Conservation (phyloP, 2,888 invertebrate species). For the Sesia bembeciformis region DNA sequence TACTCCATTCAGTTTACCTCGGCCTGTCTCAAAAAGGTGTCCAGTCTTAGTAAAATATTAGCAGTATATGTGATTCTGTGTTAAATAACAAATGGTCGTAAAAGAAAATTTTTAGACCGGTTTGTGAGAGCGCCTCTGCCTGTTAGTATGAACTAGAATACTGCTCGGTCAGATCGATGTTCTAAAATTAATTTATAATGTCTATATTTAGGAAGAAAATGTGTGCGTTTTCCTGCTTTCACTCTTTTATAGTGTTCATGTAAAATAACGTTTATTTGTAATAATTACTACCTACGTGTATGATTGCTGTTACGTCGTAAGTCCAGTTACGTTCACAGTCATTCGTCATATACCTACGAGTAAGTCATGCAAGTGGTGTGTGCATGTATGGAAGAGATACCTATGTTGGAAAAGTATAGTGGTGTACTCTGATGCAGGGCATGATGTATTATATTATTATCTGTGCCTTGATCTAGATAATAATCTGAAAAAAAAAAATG, state of each 20-base stretch:
- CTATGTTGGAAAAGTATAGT: conserved; percentile 23
- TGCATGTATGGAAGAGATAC: conserved; percentile 10
- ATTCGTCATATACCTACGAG: background rate
- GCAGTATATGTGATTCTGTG: too few relatives aligned
- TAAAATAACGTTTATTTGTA: background rate
- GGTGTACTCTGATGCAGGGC: conserved; percentile 18
- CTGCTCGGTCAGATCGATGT: background rate
- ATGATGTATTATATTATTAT: conserved; percentile 1
- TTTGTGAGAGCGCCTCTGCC: background rate
- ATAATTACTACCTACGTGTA: background rate
- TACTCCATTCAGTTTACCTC: conserved; percentile 58
- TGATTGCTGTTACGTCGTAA: conserved; percentile 1
- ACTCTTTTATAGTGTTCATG: background rate
- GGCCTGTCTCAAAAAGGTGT: conserved; percentile 61
- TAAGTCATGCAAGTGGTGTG: conserved; percentile 2
- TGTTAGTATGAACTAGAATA: background rate
- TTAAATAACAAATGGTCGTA: background rate
- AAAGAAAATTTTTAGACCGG: background rate
- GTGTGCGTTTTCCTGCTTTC: background rate
- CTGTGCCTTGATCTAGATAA: background rate
- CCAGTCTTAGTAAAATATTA: background rate
- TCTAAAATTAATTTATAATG: background rate
- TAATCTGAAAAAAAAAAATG: background rate
- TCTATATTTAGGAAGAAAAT: background rate
- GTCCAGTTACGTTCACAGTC: conserved; percentile 1